These are phyloP conservation scores for Deroplatys truncata DNA, from an alignment of 2,888 invertebrate species.

Conservation along the genomic window DNA sequence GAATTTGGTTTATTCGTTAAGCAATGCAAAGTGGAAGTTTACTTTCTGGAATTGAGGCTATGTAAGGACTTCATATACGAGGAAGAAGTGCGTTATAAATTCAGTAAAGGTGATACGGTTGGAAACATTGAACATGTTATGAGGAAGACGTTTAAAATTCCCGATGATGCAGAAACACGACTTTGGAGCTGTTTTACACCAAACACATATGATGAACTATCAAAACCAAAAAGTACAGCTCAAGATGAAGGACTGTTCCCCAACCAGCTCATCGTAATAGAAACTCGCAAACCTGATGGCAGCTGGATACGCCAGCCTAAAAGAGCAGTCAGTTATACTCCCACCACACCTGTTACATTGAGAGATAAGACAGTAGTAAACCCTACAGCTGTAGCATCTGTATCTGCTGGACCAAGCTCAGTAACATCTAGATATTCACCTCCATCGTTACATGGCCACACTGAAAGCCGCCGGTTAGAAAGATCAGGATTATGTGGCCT, in stretches of 20 bases:
- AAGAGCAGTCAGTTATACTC: background rate
- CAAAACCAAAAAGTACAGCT: constrained; percentile 42
- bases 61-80: constrained; percentile 43
- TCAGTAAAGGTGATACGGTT: constrained; percentile 44
- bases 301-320: constrained; percentile 15
- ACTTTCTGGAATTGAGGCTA: constrained; percentile 41
- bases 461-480: no score
- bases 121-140: constrained; percentile 39
- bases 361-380: background rate
- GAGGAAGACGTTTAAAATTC: constrained; percentile 41
- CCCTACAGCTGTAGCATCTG: background rate
- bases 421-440: background rate
- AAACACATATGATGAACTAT: constrained; percentile 43
- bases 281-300: constrained; percentile 45
- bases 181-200: constrained; percentile 46
- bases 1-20: constrained; percentile 41
- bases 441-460: no score
- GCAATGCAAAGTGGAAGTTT: constrained; percentile 42
- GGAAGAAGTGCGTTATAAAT: constrained; percentile 39
- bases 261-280: constrained; percentile 45
- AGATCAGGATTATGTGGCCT: background rate
- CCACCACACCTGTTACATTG: background rate
- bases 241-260: constrained; percentile 45
- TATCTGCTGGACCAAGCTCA: background rate
- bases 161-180: constrained; percentile 44